A percentile compares a stretch with the other conserved stretches of the same genome.
phyloP scores from a whole-genome alignment of 2,888 invertebrate genomes.

The Dryobotodes eremita region DNA sequence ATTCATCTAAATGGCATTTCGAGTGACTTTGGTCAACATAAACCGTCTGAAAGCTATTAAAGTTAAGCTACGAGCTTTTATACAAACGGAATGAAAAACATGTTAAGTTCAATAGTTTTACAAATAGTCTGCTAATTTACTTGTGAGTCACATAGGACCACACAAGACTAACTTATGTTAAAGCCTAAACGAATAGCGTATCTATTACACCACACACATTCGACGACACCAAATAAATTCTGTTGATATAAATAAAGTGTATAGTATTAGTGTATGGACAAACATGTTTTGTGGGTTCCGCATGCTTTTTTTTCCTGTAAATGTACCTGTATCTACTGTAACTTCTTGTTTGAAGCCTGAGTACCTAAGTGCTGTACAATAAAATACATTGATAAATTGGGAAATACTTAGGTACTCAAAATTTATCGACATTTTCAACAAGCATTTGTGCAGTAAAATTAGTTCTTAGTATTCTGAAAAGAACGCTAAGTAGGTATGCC shows the following conservation, averaged over 20 bases:
- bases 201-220: slow-evolving; percentile 1
- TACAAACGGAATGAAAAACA: not conserved
- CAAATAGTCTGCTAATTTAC: slow-evolving; percentile 18
- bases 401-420: not conserved
- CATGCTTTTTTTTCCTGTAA: not conserved
- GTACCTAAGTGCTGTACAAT: not conserved
- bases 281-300: not conserved
- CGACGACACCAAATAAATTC: slow-evolving; percentile 17
- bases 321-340: too few relatives aligned
- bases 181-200: slow-evolving; percentile 3
- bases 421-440: not conserved
- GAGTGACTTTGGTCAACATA: slow-evolving; percentile 3
- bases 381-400: not conserved
- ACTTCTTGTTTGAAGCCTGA: not conserved
- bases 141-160: slow-evolving; percentile 43
- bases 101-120: slow-evolving; percentile 8
- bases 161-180: slow-evolving; percentile 16
- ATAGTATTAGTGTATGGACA: not conserved
- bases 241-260: not conserved
- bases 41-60: not conserved
- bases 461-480: too few relatives aligned
- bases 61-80: not conserved
- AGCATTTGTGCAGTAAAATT: not conserved
- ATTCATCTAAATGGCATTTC: not conserved
- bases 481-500: too few relatives aligned